Base-by-base conservation (phyloP, 2,888 invertebrate species). In the Chloromyia formosa region DNA sequence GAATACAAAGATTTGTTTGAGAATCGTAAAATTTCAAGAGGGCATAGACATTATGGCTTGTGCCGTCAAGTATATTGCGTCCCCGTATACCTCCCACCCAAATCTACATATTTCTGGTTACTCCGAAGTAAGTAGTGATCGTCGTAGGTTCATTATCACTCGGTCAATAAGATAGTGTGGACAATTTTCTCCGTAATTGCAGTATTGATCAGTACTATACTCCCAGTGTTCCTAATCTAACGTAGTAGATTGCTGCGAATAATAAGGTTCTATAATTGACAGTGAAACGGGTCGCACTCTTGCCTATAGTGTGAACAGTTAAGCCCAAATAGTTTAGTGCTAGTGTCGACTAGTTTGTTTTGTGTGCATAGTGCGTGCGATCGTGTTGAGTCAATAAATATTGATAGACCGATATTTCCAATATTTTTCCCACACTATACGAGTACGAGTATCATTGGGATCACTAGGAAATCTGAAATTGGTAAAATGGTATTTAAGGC, bases 141-240 rank as follows among this genome's bases (percentile, higher is more conserved):
- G 27, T 12, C 56, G 40, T 58, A 71, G 27, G 71, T 71, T 71
- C 71, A 71, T 71, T 71, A 71, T 71, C 71, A 71, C 58, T 71
- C 71, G 71, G 58, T 42, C 71, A 71, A 35, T 12, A 40, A 56
- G 58, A 69, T 54, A 69, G 69, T 58, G 58, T 12, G 58, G 7
- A 35, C 27, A 16, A 42, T 22, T 66, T 49, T 12, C 45, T 66
- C 22, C 20, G 12, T 62, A 35, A 35, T 35, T 16, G 18, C 20
- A 16, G 5, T n/a, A 56, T 20, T 20, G 49, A 66, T 66, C 27
- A 40, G 27, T 35, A 35, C 27, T 7, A 35, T 35, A 35, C 27
- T 35, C 27, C 27, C 27, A 35, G 27, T 35, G 27, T 35, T 35
- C 45, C 45, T 22, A 16, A 16, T 45, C 14, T 12, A 35, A 14